Evolutionary conservation across 2,113 vertebrate species (phyloP), one percentile per base, ranked within the genome.

Genomic region (Bucco capensis): DNA sequence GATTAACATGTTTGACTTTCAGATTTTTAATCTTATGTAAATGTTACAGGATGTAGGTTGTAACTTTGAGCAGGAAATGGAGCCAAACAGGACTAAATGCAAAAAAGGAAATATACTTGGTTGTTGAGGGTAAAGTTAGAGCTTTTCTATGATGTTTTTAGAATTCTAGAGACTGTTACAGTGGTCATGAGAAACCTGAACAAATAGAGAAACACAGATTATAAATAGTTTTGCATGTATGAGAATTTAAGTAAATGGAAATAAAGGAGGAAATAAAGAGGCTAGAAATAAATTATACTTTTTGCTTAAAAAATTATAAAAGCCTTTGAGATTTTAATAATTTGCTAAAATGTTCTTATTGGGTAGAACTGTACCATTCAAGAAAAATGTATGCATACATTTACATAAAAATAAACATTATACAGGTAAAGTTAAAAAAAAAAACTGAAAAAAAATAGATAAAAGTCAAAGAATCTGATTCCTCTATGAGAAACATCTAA

Each of bases 11-110:
- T 91, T 54, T 37, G 25, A 74, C 38, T n/a, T 82, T 56, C 4
- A 0, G 37, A 27, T 66, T 86, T 90, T 89, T 58, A 56, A 64
- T 75, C 44, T 77, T 80, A 31, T 0, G 10, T 76, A 66, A 80
- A 62, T 42, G 25, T 89, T 78, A 30, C 31, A 33, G 38, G 79
- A 18, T 95, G 90, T 74, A 94, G 61, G 95, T 93, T 78, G 49
- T 57, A 53, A 44, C 57, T 90, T 72, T 72, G 57, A 76, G 73
- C 93, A 95, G 93, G 44, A 96, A 93, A 30, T 88, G 93, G 92
- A 91, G 90, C 86, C 74, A 94, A 86, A 90, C 85, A 33, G 83
- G 86, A 37, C 44, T 81, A 69, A 81, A 86, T 37, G 19, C 3
- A 35, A 60, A 69, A n/a, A 50, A n/a, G 3, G 13, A 40, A 25